These are phyloP conservation scores for Threskiornis aethiopicus DNA, from an alignment of 2,797 vertebrate species.

Conservation along the genomic window DNA sequence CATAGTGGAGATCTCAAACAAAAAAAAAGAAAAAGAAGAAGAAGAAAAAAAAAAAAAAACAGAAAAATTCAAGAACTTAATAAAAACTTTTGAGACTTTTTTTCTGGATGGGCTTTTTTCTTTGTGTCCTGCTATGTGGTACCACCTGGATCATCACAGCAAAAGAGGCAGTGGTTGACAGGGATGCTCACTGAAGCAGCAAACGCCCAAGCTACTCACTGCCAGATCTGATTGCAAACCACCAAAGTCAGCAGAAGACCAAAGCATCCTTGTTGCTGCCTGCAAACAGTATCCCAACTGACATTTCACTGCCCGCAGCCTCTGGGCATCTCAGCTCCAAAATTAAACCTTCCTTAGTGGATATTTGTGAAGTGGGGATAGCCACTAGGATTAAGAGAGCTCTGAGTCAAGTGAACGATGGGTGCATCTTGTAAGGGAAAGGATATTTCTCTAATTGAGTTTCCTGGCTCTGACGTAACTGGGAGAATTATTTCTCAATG, in stretches of 20 bases:
- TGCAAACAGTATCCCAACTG: background rate
- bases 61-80: background rate
- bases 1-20: background rate
- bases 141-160: background rate
- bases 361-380: rapidly evolving
- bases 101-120: background rate
- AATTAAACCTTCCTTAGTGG: background rate
- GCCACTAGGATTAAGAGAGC: background rate
- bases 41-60: background rate
- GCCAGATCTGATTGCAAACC: background rate
- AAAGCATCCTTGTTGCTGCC: background rate
- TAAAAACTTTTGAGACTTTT: background rate
- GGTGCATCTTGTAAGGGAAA: background rate
- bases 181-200: background rate
- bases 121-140: rapidly evolving
- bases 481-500: background rate
- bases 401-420: background rate
- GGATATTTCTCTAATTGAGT: background rate
- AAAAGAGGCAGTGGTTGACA: background rate
- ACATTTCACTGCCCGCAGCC: background rate
- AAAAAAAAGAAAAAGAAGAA: background rate
- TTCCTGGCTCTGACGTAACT: slow-evolving; percentile 59
- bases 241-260: background rate
- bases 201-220: background rate
- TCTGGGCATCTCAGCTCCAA: background rate